These are phyloP conservation scores for Drosophila suboccidentalis DNA, from an alignment of 2,888 invertebrate species.

Conservation along the genomic window DNA sequence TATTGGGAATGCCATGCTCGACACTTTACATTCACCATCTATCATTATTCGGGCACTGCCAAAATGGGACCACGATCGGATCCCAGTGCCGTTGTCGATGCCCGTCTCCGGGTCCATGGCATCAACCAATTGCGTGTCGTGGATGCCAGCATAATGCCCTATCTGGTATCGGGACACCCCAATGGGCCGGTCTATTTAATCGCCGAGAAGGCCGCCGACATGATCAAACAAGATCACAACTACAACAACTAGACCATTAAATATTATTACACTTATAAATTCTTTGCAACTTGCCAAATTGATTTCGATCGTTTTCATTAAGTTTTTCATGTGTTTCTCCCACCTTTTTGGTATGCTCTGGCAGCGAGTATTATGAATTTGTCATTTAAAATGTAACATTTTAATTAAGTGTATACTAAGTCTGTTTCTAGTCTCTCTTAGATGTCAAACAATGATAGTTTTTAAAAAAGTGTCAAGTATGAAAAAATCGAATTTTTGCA, in stretches of 20 bases:
- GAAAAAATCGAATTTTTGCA: too few relatives aligned
- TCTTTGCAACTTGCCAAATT: not conserved
- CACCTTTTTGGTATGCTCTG: not conserved
- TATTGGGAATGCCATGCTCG: slow-evolving; percentile 89
- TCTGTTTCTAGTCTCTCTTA: not conserved
- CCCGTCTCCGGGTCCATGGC: slow-evolving; percentile 87
- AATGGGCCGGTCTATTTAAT: slow-evolving; percentile 87
- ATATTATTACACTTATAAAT: not conserved
- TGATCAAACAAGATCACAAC: slow-evolving; percentile 86
- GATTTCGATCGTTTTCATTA: not conserved
- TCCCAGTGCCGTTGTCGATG: slow-evolving; percentile 88
- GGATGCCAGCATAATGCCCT: slow-evolving; percentile 87
- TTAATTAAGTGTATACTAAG: not conserved
- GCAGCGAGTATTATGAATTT: not conserved
- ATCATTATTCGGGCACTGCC: slow-evolving; percentile 88
- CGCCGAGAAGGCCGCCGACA: slow-evolving; percentile 87
- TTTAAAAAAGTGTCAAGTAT: too few relatives aligned
- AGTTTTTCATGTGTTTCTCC: not conserved
- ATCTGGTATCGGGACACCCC: slow-evolving; percentile 87
- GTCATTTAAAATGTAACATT: not conserved
- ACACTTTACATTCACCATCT: slow-evolving; percentile 88
- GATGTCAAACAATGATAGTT: too few relatives aligned
- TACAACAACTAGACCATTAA: slow-evolving; percentile 38
- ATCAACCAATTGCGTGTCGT: slow-evolving; percentile 86
- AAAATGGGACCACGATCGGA: slow-evolving; percentile 89